phyloP scores from a whole-genome alignment of 2,113 vertebrate species.

The Coregonus clupeaformis region DNA sequence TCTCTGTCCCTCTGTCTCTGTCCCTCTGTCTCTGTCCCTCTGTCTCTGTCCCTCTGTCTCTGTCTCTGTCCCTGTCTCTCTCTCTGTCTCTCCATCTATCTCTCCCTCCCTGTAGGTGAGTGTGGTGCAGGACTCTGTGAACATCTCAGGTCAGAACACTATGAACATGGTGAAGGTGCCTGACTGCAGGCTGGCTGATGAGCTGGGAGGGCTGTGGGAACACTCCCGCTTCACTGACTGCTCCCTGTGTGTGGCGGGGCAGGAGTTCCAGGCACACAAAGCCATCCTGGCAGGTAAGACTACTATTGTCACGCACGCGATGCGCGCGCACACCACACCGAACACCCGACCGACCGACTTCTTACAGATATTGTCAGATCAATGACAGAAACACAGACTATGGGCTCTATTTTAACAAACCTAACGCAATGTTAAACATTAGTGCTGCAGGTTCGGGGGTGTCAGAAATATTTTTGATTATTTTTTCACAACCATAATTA shows the following conservation, averaged over 20 bases:
- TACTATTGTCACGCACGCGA: slow-evolving; percentile 4
- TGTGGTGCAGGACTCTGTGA: slow-evolving; percentile 91
- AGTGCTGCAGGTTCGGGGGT: no score
- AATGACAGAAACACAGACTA: slow-evolving; percentile 38
- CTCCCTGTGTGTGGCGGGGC: slow-evolving; percentile 86
- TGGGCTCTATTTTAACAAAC: no score
- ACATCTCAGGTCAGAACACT: slow-evolving; percentile 89
- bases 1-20: background rate
- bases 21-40: no score
- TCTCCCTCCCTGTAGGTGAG: slow-evolving; percentile 76
- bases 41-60: background rate
- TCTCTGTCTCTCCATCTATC: slow-evolving; percentile 10
- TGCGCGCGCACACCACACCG: background rate
- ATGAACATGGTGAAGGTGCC: slow-evolving; percentile 94
- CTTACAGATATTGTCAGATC: slow-evolving; percentile 28
- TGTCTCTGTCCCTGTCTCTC: background rate
- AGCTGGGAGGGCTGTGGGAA: slow-evolving; percentile 89
- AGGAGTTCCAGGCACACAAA: slow-evolving; percentile 91
- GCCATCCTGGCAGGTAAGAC: slow-evolving; percentile 88
- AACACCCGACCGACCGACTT: background rate
- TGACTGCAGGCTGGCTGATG: slow-evolving; percentile 87
- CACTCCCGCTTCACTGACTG: slow-evolving; percentile 90
- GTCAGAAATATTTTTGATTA: no score
- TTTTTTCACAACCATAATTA: no score
- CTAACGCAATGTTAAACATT: no score